Base-by-base conservation (phyloP, 2,113 vertebrate genomes). In the Megaceryle torquata region DNA sequence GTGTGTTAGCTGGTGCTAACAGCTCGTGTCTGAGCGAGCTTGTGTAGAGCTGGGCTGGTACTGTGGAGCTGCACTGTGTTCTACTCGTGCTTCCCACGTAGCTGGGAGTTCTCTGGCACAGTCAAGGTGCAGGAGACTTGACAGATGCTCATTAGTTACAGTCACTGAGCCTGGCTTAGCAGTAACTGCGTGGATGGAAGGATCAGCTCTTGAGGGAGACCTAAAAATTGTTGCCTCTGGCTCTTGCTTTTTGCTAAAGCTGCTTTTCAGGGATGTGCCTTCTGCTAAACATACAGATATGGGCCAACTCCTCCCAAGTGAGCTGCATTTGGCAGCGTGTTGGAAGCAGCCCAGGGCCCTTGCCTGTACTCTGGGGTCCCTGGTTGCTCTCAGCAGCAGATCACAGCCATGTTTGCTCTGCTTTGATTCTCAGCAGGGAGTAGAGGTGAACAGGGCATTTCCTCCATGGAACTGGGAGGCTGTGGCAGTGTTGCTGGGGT, bases 281-380 rank as follows among this genome's bases (percentile, higher is more conserved):
- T 82, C 64, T 88, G 21, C 68, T 78, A 59, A 53, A 59, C 1
- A 2, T 35, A 24, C 37, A 39, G 31, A 7, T 64, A 48, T 33
- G 41, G 43, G 28, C 51, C 9, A 43, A 0, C 22, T 54, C 28
- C 28, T 64, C 1, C 33, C 0, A 0, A 25, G 37, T 19, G 31
- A 67, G 18, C 17, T 50, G 31, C 10, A 1, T 85, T 87, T 69
- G 54, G 39, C 67, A 3, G 1, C 8, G 21, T 16, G 10, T 12
- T 82, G 64, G 68, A 94, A 86, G 60, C 39, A 92, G 9, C 31
- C 17, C 18, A n/a, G 8, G 11, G 8, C 9, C 24, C 9, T 51
- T 61, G 16, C 43, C 21, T 70, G 31, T 24, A 46, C 20, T 59
- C 46, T 60, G 39, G 7, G 6, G 12, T 75, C 50, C 89, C 28